Evolutionary conservation across 2,888 invertebrate genomes (phyloP).

Genomic region (Dusona sp.): DNA sequence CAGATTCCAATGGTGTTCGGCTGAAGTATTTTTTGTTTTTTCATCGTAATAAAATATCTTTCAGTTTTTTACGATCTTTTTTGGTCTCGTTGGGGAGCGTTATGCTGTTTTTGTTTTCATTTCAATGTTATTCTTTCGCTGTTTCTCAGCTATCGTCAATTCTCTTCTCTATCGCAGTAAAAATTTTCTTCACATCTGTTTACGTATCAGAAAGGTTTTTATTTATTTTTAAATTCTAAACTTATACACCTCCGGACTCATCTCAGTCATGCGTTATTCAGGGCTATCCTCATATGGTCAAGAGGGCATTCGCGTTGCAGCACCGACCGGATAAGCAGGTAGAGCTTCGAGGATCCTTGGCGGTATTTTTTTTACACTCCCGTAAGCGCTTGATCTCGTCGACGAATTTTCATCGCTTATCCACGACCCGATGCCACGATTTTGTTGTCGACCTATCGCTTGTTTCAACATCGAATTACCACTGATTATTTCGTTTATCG

Average conservation of each 20-base stretch:
- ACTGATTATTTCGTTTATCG: conserved; percentile 69
- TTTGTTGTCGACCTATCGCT: conserved; percentile 54
- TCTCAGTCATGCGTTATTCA: neutral
- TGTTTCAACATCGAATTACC: conserved; percentile 69
- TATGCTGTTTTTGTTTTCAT: neutral
- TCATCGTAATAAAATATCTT: neutral
- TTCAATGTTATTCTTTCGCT: neutral
- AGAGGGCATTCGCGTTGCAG: conserved; percentile 66
- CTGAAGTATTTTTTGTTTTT: neutral
- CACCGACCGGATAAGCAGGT: conserved; percentile 78
- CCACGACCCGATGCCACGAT: conserved; percentile 76
- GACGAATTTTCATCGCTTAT: conserved; percentile 72
- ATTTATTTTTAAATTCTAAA: neutral
- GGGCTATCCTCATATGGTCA: conserved; percentile 54
- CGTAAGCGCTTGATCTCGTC: conserved; percentile 52
- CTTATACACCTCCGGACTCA: neutral
- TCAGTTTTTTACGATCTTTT: neutral
- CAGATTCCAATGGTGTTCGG: neutral
- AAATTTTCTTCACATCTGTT: neutral
- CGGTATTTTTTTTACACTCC: conserved; percentile 76
- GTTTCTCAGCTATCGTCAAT: too few relatives aligned
- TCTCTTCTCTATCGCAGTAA: neutral
- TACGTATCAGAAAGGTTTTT: neutral
- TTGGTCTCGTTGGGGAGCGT: neutral
- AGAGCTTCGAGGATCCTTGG: conserved; percentile 82